Conservation (phyloP, 2,888 invertebrate genomes). For the Buathra laborator region DNA sequence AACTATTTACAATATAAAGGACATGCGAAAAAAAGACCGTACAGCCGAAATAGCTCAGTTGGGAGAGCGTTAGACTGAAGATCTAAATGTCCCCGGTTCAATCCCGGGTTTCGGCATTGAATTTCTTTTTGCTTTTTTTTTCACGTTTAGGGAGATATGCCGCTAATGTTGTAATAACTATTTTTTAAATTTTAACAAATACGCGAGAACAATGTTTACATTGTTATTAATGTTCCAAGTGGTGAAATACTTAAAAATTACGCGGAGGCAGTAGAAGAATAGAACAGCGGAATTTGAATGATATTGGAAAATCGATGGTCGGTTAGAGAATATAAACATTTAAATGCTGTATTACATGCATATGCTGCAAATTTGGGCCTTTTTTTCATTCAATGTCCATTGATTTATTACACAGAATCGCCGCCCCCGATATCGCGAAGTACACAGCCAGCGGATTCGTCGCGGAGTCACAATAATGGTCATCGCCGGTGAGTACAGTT, state of each 20-base stretch:
- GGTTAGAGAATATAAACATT: no score
- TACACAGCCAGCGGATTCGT: not conserved
- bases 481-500: slow-evolving; percentile 54
- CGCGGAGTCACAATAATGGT: not conserved
- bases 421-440: not conserved
- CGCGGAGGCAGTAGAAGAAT: not conserved
- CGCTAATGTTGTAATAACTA: no score
- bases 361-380: not conserved
- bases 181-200: no score
- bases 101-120: slow-evolving; percentile 89
- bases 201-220: no score
- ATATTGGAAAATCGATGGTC: not conserved
- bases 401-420: slow-evolving; percentile 25
- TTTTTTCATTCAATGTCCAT: not conserved
- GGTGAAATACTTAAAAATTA: no score
- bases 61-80: slow-evolving; percentile 90
- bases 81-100: slow-evolving; percentile 91
- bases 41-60: slow-evolving; percentile 89
- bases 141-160: no score
- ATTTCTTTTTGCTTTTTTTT: slow-evolving; percentile 74
- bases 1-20: no score
- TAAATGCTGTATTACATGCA: no score
- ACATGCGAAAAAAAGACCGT: not conserved
- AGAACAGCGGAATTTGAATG: no score
- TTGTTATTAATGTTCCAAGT: no score